These are phyloP conservation scores for Aphaenogaster ashmeadi DNA, from an alignment of 1,140 invertebrate species.

Conservation along the genomic window DNA sequence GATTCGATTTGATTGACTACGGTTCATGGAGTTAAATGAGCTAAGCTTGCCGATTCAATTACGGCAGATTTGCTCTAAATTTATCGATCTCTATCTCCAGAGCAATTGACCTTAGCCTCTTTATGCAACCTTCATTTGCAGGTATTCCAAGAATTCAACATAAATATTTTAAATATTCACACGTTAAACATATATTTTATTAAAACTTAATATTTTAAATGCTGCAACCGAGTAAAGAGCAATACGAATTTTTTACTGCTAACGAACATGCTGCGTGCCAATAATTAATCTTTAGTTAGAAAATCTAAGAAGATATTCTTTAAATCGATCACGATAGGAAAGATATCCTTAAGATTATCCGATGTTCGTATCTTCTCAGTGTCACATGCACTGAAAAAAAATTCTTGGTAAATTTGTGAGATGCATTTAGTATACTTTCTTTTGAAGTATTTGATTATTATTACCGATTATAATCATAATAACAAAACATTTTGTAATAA, in stretches of 20 bases:
- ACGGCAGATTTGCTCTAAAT: constrained; percentile 6
- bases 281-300: not conserved
- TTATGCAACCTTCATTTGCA: not conserved
- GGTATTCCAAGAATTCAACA: not conserved
- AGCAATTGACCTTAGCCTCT: not conserved
- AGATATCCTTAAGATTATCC: not conserved
- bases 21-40: constrained; percentile 9
- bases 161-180: not conserved
- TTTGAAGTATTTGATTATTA: too few relatives aligned
- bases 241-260: not conserved
- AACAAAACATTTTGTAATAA: too few relatives aligned
- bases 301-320: not conserved
- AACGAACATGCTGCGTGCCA: not conserved
- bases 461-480: too few relatives aligned
- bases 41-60: constrained; percentile 20
- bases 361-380: not conserved
- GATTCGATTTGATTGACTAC: constrained; percentile 14
- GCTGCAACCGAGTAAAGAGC: not conserved
- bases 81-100: not conserved
- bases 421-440: too few relatives aligned
- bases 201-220: not conserved
- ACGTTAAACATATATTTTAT: not conserved
- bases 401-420: too few relatives aligned
- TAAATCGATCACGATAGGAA: not conserved
- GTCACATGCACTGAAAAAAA: not conserved